Base-by-base conservation (phyloP, 2,113 vertebrate species). In the Rhea pennata region DNA sequence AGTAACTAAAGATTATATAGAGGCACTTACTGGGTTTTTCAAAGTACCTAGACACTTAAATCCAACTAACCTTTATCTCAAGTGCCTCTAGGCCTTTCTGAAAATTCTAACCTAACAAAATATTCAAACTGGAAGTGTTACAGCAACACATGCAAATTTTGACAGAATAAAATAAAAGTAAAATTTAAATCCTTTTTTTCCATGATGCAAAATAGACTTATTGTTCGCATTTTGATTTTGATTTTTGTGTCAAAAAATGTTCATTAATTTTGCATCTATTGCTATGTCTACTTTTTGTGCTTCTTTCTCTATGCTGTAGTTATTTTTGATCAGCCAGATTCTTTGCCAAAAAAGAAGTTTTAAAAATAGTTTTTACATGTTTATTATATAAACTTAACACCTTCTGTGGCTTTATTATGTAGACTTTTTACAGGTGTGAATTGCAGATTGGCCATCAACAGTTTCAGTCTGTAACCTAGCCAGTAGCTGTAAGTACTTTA, bases 21-120 rank as follows among this genome's bases (percentile, higher is more conserved):
- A 70, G n/a, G 14, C 77, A 44, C 1, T 20, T 76, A 93, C 16
- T 65, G 39, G 24, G 44, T 84, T 91, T 92, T 93, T 91, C 53
- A 62, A 65, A 87, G 22, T 79, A 33, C 71, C 15, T 87, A 70
- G 66, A 69, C 71, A 92, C 23, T 33, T 58, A 92, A 85, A 87
- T 95, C 87, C 29, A 94, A 94, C 91, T 96, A 94, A 90, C 82
- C 72, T 92, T 95, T 96, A 91, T 82, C 87, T 95, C 26, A 89
- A 85, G 21, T 70, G 26, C 70, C 56, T 90, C 87, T 77, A 76
- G 64, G 40, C 6, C 64, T 93, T 83, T 64, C 39, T 58, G 64
- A 94, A 89, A 70, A 84, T 64, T 78, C 40, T 87, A 72, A 58
- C 21, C 13, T 62, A 66, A 80, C 27, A 94, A 91, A 94, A 89